Conservation (phyloP, 2,888 invertebrate genomes). For the Boloria euphrosyne region DNA sequence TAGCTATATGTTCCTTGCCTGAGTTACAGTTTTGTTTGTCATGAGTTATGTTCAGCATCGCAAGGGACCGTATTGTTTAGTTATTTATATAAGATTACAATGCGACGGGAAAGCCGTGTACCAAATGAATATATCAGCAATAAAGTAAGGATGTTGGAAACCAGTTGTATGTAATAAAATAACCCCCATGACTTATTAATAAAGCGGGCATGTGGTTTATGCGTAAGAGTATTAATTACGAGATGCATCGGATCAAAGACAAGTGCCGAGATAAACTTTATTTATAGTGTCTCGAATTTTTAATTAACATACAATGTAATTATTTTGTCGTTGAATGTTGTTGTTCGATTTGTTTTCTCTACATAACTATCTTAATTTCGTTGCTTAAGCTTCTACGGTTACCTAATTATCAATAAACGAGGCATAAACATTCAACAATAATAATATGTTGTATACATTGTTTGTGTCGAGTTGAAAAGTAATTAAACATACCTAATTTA, state of each 20-base stretch:
- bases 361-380: no score
- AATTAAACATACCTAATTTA: no score
- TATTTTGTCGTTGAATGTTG: no score
- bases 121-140: constrained; percentile 79
- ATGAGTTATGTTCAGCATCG: constrained; percentile 65
- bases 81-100: constrained; percentile 76
- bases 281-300: no score
- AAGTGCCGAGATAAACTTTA: constrained; percentile 5
- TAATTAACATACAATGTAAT: no score
- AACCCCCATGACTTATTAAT: constrained; percentile 67
- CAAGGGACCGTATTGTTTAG: constrained; percentile 64
- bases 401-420: no score
- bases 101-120: constrained; percentile 75
- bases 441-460: no score
- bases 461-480: no score
- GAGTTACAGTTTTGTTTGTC: constrained; percentile 71
- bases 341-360: no score
- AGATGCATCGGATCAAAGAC: constrained; percentile 14
- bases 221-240: constrained; percentile 19
- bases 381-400: no score
- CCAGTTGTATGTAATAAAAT: constrained; percentile 68
- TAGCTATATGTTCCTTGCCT: constrained; percentile 72
- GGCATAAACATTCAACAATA: no score
- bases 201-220: constrained; percentile 48
- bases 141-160: constrained; percentile 60